phyloP scores from a whole-genome alignment of 1,140 invertebrate genomes.

The Drosophila mayri region DNA sequence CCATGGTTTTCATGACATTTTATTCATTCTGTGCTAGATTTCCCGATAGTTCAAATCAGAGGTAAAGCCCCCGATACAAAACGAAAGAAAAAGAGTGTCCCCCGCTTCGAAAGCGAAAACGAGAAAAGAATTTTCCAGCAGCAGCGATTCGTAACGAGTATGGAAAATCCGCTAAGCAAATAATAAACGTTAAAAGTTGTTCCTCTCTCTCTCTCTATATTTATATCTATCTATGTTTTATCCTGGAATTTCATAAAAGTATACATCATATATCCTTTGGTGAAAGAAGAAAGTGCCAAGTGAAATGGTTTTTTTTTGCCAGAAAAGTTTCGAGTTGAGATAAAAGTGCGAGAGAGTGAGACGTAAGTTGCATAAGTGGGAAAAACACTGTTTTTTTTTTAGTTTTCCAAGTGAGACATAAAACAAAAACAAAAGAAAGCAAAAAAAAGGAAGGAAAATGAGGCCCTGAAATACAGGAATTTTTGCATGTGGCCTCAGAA shows the following conservation, averaged over 20 bases:
- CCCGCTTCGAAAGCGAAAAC: constrained; percentile 9
- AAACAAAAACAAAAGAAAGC: background rate
- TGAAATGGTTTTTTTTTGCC: constrained; percentile 20
- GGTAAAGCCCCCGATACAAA: constrained; percentile 58
- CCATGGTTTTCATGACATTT: constrained; percentile 65
- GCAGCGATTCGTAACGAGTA: background rate
- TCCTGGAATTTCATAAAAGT: constrained; percentile 7
- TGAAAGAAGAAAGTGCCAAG: background rate
- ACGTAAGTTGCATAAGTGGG: constrained; percentile 79
- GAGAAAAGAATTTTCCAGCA: background rate
- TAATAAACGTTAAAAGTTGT: constrained; percentile 7
- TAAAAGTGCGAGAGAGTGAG: constrained; percentile 73
- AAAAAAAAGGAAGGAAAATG: constrained; percentile 1
- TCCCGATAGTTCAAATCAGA: constrained; percentile 84
- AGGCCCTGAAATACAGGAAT: constrained; percentile 1
- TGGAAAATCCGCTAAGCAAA: constrained; percentile 11
- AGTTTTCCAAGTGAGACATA: constrained; percentile 2
- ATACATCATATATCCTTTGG: background rate
- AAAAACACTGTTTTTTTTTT: constrained; percentile 1
- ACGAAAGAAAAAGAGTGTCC: constrained; percentile 38
- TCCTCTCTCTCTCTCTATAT: background rate
- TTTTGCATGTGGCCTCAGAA: constrained; percentile 11
- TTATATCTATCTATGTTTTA: background rate
- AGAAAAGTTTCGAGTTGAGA: constrained; percentile 7
- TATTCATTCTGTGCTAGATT: constrained; percentile 83